Conservation (phyloP, 2,797 vertebrate species). For the Leptoclinus maculatus region DNA sequence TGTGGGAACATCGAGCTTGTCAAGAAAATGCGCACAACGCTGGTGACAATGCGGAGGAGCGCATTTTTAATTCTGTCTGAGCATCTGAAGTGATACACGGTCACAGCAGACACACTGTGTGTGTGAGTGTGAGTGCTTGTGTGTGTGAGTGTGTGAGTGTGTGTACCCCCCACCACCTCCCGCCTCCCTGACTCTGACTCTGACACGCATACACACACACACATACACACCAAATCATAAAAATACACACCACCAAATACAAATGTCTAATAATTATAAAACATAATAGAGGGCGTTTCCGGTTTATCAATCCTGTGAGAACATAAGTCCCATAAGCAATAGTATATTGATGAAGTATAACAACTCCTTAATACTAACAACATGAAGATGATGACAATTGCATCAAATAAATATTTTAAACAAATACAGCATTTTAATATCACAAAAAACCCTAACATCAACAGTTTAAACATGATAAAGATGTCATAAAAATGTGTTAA, state of each 20-base stretch:
- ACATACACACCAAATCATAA: constrained; percentile 33
- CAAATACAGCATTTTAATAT: not conserved
- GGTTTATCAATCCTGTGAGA: not conserved
- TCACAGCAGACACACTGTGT: constrained; percentile 55
- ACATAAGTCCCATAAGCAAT: not conserved
- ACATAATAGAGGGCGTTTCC: constrained; percentile 9
- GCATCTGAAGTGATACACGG: constrained; percentile 69
- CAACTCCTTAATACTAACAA: not conserved
- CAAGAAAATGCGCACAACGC: constrained; percentile 64
- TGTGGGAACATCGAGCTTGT: constrained; percentile 52
- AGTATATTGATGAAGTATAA: not conserved
- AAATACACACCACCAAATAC: no score
- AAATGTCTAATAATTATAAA: no score
- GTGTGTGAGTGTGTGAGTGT: not conserved
- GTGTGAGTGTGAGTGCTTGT: constrained; percentile 1
- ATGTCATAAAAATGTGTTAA: not conserved
- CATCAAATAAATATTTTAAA: not conserved
- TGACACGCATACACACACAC: constrained; percentile 20
- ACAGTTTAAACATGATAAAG: not conserved
- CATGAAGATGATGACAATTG: not conserved
- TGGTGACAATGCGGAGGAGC: constrained; percentile 75
- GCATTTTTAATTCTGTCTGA: constrained; percentile 71
- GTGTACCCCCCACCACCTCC: constrained; percentile 1
- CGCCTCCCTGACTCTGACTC: constrained; percentile 43
- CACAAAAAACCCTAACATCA: not conserved